Percentiles rank a stretch among this genome's conserved stretches.
Conservation (phyloP, 92 coral and sea anemone species). For the Phenganax subtilis region DNA sequence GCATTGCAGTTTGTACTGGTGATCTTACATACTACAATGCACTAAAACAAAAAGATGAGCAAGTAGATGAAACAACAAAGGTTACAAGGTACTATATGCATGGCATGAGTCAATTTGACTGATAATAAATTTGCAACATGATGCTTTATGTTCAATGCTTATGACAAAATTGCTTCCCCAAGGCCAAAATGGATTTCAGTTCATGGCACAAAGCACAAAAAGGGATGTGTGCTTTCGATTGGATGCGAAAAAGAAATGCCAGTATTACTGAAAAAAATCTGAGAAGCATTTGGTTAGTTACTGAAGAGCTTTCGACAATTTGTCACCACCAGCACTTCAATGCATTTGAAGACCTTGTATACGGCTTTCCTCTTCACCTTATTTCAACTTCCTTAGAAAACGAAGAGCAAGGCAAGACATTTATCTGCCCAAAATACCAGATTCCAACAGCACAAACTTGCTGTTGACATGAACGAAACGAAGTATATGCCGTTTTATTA, state of each 20-base stretch:
- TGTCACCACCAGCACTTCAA: slow-evolving; percentile 51
- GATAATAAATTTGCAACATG: neutral
- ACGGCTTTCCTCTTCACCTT: neutral
- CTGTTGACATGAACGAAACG: too few species aligned
- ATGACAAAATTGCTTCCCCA: neutral
- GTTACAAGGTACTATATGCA: neutral
- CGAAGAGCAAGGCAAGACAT: neutral
- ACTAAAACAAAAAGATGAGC: slow-evolving; percentile 32
- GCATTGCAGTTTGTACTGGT: slow-evolving; percentile 31
- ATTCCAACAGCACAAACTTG: neutral
- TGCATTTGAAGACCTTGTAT: slow-evolving; percentile 40
- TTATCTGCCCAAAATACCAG: slow-evolving; percentile 5
- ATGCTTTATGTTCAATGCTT: neutral
- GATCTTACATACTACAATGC: slow-evolving; percentile 38
- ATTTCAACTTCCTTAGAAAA: neutral
- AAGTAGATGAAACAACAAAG: slow-evolving; percentile 24
- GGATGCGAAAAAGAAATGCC: slow-evolving; percentile 50
- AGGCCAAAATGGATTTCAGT: slow-evolving; percentile 56
- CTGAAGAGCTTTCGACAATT: slow-evolving; percentile 41
- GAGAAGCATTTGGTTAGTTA: slow-evolving; percentile 38
- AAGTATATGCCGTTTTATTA: too few species aligned
- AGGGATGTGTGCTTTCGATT: slow-evolving; percentile 45
- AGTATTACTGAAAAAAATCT: slow-evolving; percentile 45
- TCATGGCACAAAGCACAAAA: slow-evolving; percentile 52
- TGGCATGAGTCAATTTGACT: neutral